Conservation (phyloP, 2,113 vertebrate species). For the Myotis yumanensis region DNA sequence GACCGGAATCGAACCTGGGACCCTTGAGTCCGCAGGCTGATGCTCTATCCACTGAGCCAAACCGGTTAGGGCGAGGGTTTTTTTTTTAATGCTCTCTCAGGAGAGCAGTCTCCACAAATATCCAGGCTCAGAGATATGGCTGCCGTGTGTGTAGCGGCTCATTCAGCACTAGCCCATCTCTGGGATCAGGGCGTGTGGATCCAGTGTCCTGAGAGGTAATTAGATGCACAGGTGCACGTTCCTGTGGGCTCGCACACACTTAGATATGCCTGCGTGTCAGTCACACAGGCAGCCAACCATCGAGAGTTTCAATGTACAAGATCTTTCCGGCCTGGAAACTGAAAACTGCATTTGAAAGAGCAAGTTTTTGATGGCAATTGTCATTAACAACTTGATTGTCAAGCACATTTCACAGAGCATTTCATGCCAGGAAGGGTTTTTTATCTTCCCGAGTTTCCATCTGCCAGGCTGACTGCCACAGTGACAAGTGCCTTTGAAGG, state of each 20-base stretch:
- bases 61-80: not conserved
- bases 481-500: constrained; percentile 44
- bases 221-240: not conserved
- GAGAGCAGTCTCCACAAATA: not conserved
- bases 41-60: no score
- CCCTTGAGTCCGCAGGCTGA: no score
- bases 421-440: constrained; percentile 57
- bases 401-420: constrained; percentile 53
- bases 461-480: rapidly evolving
- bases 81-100: not conserved
- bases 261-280: not conserved
- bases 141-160: not conserved
- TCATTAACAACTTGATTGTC: constrained; percentile 61
- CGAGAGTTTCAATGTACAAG: not conserved
- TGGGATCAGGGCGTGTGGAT: not conserved
- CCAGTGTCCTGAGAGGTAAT: not conserved
- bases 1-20: no score
- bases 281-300: constrained; percentile 47
- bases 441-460: constrained; percentile 59
- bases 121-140: not conserved
- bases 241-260: not conserved
- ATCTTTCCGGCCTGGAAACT: not conserved
- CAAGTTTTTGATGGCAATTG: constrained; percentile 68
- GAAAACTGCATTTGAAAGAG: constrained; percentile 58
- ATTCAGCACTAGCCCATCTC: rapidly evolving